Evolutionary conservation across 2,113 vertebrate species (phyloP).

Genomic region (Dissostichus mawsoni): DNA sequence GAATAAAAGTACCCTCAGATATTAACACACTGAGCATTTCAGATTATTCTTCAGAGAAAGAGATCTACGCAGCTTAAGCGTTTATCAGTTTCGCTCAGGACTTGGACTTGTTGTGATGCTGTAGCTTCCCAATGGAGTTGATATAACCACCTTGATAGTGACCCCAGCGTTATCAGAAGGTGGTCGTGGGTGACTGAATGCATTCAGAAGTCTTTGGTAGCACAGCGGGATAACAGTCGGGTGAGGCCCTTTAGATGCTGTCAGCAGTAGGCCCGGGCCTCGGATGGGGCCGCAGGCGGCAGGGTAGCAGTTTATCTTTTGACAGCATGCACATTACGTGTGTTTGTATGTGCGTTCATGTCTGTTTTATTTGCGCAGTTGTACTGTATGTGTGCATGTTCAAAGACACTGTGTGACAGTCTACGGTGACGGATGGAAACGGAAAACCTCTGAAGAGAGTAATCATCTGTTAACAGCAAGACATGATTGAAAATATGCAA

Average conservation of each 20-base stretch:
- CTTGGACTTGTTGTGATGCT: constrained; percentile 46
- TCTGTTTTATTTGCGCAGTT: constrained; percentile 53
- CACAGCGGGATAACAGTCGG: constrained; percentile 61
- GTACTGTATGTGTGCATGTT: constrained; percentile 42
- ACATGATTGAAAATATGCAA: constrained; percentile 87
- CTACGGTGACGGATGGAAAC: constrained; percentile 70
- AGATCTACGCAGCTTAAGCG: constrained; percentile 28
- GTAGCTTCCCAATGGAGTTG: constrained; percentile 43
- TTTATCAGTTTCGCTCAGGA: constrained; percentile 73
- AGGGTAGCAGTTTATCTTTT: constrained; percentile 74
- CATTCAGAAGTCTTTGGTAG: constrained; percentile 64
- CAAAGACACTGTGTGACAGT: constrained; percentile 71
- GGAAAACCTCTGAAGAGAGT: constrained; percentile 82
- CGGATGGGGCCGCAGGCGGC: constrained; percentile 65
- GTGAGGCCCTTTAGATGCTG: constrained; percentile 76
- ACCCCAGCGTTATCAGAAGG: constrained; percentile 70
- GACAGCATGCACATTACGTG: constrained; percentile 60
- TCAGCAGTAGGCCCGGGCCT: constrained; percentile 64
- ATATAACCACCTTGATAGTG: constrained; percentile 73
- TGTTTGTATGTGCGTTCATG: constrained; percentile 18
- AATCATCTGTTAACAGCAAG: constrained; percentile 86
- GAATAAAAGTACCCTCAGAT: constrained; percentile 5
- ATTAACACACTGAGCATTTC: constrained; percentile 21
- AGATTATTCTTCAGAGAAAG: constrained; percentile 24
- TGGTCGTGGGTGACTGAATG: constrained; percentile 58